Conservation (phyloP, 2,888 invertebrate genomes). For the Dicyrtoma fusca region DNA sequence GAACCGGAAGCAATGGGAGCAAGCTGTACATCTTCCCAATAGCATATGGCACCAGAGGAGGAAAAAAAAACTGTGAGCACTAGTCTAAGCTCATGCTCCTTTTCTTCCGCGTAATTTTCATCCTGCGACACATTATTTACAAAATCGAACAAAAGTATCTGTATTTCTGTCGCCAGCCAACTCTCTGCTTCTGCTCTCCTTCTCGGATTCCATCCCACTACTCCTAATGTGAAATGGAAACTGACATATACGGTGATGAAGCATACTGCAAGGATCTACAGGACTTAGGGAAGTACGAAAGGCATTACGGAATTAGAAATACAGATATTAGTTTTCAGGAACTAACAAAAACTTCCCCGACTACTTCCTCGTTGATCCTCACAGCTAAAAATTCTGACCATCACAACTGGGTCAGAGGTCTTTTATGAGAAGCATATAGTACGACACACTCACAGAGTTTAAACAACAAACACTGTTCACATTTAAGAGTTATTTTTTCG, state of each 20-base stretch:
- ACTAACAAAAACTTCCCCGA: background rate
- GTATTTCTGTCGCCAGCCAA: slow-evolving; percentile 1
- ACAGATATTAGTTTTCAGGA: no score
- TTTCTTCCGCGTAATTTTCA: slow-evolving; percentile 25
- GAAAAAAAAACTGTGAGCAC: no score
- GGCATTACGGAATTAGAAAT: no score
- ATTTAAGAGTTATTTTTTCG: no score
- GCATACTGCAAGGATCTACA: no score
- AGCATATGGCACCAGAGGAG: slow-evolving; percentile 25
- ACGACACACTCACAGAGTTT: no score
- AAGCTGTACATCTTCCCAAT: slow-evolving; percentile 8
- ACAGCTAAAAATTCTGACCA: no score
- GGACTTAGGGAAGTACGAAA: no score
- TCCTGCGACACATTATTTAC: slow-evolving; percentile 20
- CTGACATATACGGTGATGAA: background rate
- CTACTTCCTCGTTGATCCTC: background rate
- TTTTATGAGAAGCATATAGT: no score
- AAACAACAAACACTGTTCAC: no score
- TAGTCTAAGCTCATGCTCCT: background rate
- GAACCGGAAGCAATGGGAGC: slow-evolving; percentile 31
- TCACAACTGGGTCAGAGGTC: slow-evolving; percentile 11
- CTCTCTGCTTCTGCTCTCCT: background rate
- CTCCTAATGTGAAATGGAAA: slow-evolving; percentile 5
- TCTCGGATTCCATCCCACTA: background rate
- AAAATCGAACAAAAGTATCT: slow-evolving; percentile 11